phyloP scores from a whole-genome alignment of 37 sponge, comb jelly and placozoan species.

The Cladorhizidae sp. region DNA sequence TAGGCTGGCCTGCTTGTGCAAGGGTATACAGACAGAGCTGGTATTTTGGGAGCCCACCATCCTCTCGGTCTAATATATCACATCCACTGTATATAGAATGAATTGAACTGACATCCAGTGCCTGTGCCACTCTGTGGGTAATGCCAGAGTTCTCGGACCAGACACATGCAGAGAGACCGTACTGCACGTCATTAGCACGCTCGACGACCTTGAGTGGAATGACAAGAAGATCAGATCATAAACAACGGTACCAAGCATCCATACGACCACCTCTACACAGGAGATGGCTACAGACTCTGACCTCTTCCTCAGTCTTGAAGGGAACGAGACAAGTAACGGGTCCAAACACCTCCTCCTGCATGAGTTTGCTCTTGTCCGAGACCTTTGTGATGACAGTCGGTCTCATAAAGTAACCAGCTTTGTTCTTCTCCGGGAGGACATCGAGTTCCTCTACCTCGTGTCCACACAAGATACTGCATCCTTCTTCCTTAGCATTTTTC shows the following conservation, averaged over 20 bases:
- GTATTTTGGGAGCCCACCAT: too few relatives aligned
- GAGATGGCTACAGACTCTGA: background rate
- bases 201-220: conserved; percentile 47
- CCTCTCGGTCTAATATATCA: too few relatives aligned
- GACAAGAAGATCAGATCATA: background rate
- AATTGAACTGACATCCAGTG: conserved; percentile 64
- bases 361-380: conserved; percentile 74
- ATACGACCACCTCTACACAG: background rate
- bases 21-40: too few relatives aligned
- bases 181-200: conserved; percentile 78
- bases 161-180: conserved; percentile 85
- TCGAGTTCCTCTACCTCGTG: conserved; percentile 67
- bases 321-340: conserved; percentile 87
- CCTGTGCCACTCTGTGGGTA: conserved; percentile 80
- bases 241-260: background rate
- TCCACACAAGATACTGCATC: conserved; percentile 81
- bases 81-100: too few relatives aligned
- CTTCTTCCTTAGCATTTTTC: conserved; percentile 72
- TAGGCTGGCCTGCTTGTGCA: too few relatives aligned
- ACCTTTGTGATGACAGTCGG: conserved; percentile 88
- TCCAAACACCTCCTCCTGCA: conserved; percentile 94
- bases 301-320: conserved; percentile 87
- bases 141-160: conserved; percentile 80
- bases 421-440: conserved; percentile 61
- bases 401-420: conserved; percentile 80